These are phyloP conservation scores for Celastrina argiolus DNA, from an alignment of 2,888 invertebrate species.

Conservation along the genomic window DNA sequence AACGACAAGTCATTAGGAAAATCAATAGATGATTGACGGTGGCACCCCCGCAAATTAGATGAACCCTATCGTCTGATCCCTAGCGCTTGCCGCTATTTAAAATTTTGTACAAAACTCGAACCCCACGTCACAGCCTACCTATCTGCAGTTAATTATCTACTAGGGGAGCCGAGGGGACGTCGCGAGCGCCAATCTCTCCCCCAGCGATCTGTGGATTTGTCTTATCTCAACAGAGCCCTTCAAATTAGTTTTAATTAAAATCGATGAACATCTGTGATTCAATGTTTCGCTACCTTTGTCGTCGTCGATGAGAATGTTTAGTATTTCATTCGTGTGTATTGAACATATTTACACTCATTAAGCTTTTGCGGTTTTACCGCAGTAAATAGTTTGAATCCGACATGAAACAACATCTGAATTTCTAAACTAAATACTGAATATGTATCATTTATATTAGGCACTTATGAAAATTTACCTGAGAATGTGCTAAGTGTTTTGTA, in stretches of 20 bases:
- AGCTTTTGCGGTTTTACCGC: neutral
- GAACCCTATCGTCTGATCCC: slow-evolving; percentile 58
- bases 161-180: slow-evolving; percentile 58
- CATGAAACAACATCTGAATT: too few relatives aligned
- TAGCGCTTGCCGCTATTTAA: slow-evolving; percentile 57
- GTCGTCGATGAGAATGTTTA: neutral
- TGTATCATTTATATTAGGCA: slow-evolving; percentile 2
- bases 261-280: slow-evolving; percentile 38
- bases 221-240: slow-evolving; percentile 55
- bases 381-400: neutral
- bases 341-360: neutral
- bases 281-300: slow-evolving; percentile 18
- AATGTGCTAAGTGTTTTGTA: neutral
- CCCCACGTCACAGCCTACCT: slow-evolving; percentile 54
- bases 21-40: slow-evolving; percentile 73
- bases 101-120: slow-evolving; percentile 70
- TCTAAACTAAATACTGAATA: neutral
- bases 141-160: slow-evolving; percentile 75
- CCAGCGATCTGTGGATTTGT: slow-evolving; percentile 45
- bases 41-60: slow-evolving; percentile 67
- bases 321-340: neutral
- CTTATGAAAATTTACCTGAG: slow-evolving; percentile 16
- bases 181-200: slow-evolving; percentile 63
- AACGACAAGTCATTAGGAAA: slow-evolving; percentile 58
- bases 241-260: slow-evolving; percentile 74